Base-by-base conservation (phyloP, 2,113 vertebrate species). In the Cettia cetti region DNA sequence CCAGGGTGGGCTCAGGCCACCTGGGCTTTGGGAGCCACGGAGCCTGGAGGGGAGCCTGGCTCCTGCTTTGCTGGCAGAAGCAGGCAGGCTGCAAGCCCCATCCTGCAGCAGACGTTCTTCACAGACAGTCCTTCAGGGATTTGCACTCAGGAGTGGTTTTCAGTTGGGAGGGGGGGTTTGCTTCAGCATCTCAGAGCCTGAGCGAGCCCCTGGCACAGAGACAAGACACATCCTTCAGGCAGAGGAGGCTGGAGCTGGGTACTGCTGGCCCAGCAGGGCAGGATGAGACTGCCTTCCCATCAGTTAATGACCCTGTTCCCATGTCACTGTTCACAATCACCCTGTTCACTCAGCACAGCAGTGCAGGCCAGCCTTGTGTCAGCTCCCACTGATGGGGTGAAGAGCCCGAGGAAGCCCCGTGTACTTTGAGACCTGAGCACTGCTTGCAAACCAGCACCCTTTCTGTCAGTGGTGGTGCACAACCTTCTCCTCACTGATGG, bases 261-360 rank as follows among this genome's bases (percentile, higher is more conserved):
- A 27, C 27, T 49, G 28, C 63, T 28, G 23, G 28, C 50, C 71
- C 35, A 35, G 11, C 47, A 50, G 74, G 61, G 71, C 65, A 68
- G 42, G 65, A 47, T 23, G 14, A 63, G 68, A 40, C 1, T 2
- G 5, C 9, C 49, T 39, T 37, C 59, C 42, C 2, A 0, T 7
- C 15, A 0, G 35, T 64, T 30, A 66, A 27, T 13, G 54, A 75
- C n/a, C 37, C 50, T 23, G 27, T 27, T 40, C 42, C 28, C 0
- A 0, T 1, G 2, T 7, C 24, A 21, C 21, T 31, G 22, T 30
- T 50, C 49, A 9, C 14, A 33, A 57, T 9, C 28, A 10, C 37
- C 16, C 28, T 14, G 37, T 12, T 60, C 31, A 24, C 5, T 21
- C 86, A 76, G 63, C 52, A 28, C 39, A 44, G 56, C 69, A 52